Evolutionary conservation across 2,113 vertebrate species (phyloP), one percentile per base, ranked within the genome.

Genomic region (Mormyrus lacerda): DNA sequence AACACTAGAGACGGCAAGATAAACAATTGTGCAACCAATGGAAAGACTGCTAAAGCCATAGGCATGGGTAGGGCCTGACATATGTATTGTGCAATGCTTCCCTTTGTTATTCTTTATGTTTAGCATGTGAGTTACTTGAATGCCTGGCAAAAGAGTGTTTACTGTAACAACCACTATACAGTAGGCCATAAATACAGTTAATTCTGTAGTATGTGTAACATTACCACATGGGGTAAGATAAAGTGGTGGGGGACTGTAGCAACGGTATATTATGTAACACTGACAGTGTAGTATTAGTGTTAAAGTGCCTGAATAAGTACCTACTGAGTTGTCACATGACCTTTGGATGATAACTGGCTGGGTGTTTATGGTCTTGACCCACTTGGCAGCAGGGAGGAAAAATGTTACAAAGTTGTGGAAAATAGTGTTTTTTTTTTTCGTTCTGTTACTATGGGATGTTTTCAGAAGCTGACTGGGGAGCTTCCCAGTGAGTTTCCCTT

Each of bases 391-490:
- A 65, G 61, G n/a, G 61, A 65, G 61, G 61, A 27, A 65, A 65
- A 65, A 65, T 31, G n/a, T 31, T 7, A 39, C 35, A 35, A 76
- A n/a, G 35, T 76, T 39, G 35, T 86, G 48, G n/a, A 39, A 51
- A 87, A 53, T 87, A 21, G 1, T 21, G 13, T 87, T 24, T 15
- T 87, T 53, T 45, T 87, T 44, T 19, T 55, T 44, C 1, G 11
- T 55, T 39, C 6, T 45, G 31, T 35, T 61, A 45, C 51, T 53
- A 44, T 39, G 55, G 21, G 27, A 27, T 55, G 1, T 89, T 69
- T 91, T 48, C 93, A 98, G 97, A 97, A 98, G 92, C 93, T 98
- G 92, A 98, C 97, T 0, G 97, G 97, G 11, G 92, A 95, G 0
- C 92, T 98, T 85, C 97, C 97, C 44, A 93, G 90, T 0, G 97